These are phyloP conservation scores for Tamandua tetradactyla DNA, from an alignment of 2,797 vertebrate genomes.

Conservation along the genomic window DNA sequence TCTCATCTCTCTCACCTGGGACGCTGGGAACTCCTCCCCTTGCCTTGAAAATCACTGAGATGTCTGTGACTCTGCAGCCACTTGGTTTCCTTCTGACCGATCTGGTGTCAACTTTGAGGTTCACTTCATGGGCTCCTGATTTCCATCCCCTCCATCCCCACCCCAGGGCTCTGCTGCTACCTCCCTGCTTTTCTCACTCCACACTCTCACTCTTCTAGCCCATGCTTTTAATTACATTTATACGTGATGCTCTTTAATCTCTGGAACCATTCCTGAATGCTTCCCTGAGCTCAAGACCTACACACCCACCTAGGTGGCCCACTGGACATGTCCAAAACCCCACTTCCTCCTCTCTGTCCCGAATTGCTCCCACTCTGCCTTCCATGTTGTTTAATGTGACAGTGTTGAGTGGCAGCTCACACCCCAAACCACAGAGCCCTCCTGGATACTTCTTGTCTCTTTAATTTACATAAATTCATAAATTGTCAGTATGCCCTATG, in stretches of 20 bases:
- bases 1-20: background rate
- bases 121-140: background rate
- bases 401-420: background rate
- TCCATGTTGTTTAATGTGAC: background rate
- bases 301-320: background rate
- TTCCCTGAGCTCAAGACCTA: background rate
- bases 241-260: background rate
- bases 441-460: background rate
- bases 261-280: background rate
- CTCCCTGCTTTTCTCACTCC: background rate
- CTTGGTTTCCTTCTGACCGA: background rate
- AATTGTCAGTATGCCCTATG: background rate
- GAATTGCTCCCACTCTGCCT: no score
- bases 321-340: background rate
- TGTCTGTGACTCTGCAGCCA: background rate
- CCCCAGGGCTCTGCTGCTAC: background rate
- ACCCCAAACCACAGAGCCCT: background rate
- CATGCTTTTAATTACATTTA: background rate
- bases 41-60: fast-evolving
- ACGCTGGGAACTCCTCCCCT: background rate
- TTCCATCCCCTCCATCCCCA: background rate
- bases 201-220: background rate
- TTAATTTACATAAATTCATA: background rate
- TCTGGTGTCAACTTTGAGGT: background rate
- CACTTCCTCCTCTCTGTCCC: background rate